Percentiles rank a stretch among this genome's conserved stretches.
phyloP scores from a whole-genome alignment of 2,888 invertebrate genomes.

The Notodromas monacha region DNA sequence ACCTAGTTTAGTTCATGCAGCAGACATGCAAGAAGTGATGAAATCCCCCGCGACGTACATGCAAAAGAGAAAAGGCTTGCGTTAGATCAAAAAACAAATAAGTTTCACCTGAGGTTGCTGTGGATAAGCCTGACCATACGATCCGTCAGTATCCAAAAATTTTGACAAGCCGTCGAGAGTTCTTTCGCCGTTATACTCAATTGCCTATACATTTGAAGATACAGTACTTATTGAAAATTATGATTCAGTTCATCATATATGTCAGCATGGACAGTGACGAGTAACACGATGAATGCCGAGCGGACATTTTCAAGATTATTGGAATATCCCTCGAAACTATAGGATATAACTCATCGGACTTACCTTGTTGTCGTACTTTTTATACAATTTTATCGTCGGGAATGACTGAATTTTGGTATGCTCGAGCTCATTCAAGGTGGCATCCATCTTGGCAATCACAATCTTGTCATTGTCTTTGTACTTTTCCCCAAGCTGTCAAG shows the following conservation, averaged over 20 bases:
- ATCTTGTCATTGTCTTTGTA: conserved; percentile 42
- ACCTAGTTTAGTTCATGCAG: conserved; percentile 12
- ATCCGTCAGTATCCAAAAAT: conserved; percentile 72
- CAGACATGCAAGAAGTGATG: too few species aligned
- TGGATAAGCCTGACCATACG: conserved; percentile 32
- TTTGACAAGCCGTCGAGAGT: conserved; percentile 68
- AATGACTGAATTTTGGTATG: conserved; percentile 75
- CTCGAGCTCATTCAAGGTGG: conserved; percentile 86
- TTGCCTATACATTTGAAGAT: conserved; percentile 18
- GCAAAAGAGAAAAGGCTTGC: conserved; percentile 5
- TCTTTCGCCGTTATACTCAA: conserved; percentile 82
- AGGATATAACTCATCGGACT: too few species aligned
- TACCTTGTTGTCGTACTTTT: conserved; percentile 69
- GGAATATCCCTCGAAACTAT: too few species aligned
- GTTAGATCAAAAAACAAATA: conserved; percentile 5
- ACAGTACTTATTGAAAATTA: too few species aligned
- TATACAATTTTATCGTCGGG: conserved; percentile 78
- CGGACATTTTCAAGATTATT: too few species aligned
- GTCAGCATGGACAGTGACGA: too few species aligned
- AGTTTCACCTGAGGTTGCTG: conserved; percentile 16
- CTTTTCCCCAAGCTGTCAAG: conserved; percentile 52
- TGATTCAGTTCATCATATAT: too few species aligned
- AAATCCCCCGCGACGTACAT: conserved; percentile 7
- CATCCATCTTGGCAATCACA: conserved; percentile 92
- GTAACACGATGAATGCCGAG: too few species aligned